These are phyloP conservation scores for Condylura cristata DNA, from an alignment of 2,113 vertebrate genomes.

Conservation along the genomic window DNA sequence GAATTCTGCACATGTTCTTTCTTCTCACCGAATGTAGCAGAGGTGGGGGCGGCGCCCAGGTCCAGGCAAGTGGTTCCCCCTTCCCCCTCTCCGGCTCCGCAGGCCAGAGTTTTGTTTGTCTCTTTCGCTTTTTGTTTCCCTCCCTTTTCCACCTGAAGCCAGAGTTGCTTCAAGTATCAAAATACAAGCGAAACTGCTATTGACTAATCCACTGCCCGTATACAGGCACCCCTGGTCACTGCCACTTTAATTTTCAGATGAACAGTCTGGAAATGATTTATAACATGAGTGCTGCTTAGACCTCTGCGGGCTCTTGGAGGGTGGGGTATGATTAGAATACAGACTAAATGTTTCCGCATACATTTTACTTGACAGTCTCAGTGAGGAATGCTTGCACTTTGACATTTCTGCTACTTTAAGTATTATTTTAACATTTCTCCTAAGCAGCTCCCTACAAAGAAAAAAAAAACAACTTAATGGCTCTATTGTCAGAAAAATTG, in stretches of 20 bases:
- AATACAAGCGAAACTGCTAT: neutral
- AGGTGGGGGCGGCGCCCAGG: neutral
- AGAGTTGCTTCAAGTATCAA: slow-evolving; percentile 30
- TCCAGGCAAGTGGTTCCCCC: neutral
- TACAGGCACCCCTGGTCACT: neutral
- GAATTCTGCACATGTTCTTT: neutral
- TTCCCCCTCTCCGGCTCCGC: neutral
- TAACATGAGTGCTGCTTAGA: slow-evolving; percentile 10
- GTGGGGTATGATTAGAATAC: neutral
- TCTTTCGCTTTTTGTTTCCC: neutral
- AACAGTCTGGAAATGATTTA: slow-evolving; percentile 14
- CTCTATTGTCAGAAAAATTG: slow-evolving; percentile 52
- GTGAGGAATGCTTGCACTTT: neutral
- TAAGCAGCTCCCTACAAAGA: slow-evolving; percentile 13
- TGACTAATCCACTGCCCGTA: neutral
- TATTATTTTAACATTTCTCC: slow-evolving; percentile 51
- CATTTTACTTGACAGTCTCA: neutral
- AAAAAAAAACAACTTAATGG: slow-evolving; percentile 30
- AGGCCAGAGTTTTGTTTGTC: neutral
- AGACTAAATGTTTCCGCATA: slow-evolving; percentile 40
- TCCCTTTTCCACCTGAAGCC: neutral
- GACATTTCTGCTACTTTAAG: slow-evolving; percentile 50
- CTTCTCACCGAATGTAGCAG: neutral
- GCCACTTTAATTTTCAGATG: slow-evolving; percentile 10
- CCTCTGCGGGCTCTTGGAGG: neutral